phyloP scores from a whole-genome alignment of 35 echinoderm and acorn worm species.

The Lytechinus variegatus region DNA sequence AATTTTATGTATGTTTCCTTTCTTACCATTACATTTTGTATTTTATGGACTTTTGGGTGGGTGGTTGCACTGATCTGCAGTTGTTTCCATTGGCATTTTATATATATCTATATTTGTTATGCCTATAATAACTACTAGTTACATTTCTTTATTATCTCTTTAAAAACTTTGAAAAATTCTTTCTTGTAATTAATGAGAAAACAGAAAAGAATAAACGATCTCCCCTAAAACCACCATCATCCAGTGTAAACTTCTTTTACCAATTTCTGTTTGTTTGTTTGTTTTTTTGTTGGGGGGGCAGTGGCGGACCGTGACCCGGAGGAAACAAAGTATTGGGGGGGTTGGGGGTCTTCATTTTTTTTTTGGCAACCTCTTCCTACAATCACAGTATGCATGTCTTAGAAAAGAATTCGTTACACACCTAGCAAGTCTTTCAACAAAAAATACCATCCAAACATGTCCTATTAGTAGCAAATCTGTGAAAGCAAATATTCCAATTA shows the following conservation, averaged over 20 bases:
- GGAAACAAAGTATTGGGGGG: too few relatives aligned
- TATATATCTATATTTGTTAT: too few relatives aligned
- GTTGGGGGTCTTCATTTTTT: neutral
- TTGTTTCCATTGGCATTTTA: too few relatives aligned
- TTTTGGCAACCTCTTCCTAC: neutral
- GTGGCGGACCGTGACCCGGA: too few relatives aligned
- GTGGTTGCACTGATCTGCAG: too few relatives aligned
- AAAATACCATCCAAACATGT: neutral
- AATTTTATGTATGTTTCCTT: too few relatives aligned
- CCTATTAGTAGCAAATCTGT: neutral
- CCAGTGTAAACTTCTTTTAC: neutral
- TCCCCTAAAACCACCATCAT: neutral
- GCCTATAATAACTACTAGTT: too few relatives aligned
- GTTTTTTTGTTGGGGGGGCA: too few relatives aligned
- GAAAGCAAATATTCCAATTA: conserved; percentile 1
- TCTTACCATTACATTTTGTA: too few relatives aligned
- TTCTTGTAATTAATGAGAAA: neutral
- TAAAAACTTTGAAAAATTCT: too few relatives aligned
- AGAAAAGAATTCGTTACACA: neutral
- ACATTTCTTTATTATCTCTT: too few relatives aligned
- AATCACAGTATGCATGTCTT: neutral
- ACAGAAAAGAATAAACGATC: neutral
- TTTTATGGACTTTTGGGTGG: too few relatives aligned
- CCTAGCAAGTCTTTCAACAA: neutral
- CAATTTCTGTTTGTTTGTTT: neutral